Base-by-base conservation (phyloP, 2,113 vertebrate genomes). In the Paralichthys olivaceus region DNA sequence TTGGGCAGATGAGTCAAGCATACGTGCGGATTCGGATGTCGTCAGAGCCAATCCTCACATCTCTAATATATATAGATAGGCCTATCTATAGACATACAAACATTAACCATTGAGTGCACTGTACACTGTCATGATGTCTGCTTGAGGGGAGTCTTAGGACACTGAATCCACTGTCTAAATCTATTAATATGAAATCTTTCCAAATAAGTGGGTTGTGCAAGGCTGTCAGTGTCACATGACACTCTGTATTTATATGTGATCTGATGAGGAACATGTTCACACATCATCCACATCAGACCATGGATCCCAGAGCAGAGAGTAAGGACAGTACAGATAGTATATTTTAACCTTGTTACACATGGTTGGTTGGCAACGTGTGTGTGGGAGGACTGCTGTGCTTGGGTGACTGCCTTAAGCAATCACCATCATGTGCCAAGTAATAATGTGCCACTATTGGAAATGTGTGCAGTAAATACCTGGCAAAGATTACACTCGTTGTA, bases 341-440 rank as follows among this genome's bases (percentile, higher is more conserved):
- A 59, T 43, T 72, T 43, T 63, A 77, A 83, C 83, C 84, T 75
- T 53, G 74, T 83, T 85, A 81, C 63, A 75, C 79, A 79, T 61
- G 69, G 47, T 26, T 75, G 77, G 73, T 81, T 63, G 64, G 65
- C 34, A 25, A 34, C 25, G 53, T 68, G 65, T 65, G 23, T 74
- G 91, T 85, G 76, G 85, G 87, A 72, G 75, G 83, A 53, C 65
- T 28, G 71, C 40, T 55, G 72, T 67, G 75, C 84, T 88, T 92
- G 84, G 78, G 74, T 2, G 26, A 69, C 58, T 73, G 88, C 81
- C 89, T 82, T 54, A 66, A 84, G 87, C 69, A 37, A 71, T 81
- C 77, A 26, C 75, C 26, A 20, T 67, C 11, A 1, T 70, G 40
- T 28, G 84, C 86, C 87, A 88, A 88, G 75, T 70, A 47, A 75